These are phyloP conservation scores for Ictidomys tridecemlineatus DNA, from an alignment of 2,113 vertebrate species.

Conservation along the genomic window DNA sequence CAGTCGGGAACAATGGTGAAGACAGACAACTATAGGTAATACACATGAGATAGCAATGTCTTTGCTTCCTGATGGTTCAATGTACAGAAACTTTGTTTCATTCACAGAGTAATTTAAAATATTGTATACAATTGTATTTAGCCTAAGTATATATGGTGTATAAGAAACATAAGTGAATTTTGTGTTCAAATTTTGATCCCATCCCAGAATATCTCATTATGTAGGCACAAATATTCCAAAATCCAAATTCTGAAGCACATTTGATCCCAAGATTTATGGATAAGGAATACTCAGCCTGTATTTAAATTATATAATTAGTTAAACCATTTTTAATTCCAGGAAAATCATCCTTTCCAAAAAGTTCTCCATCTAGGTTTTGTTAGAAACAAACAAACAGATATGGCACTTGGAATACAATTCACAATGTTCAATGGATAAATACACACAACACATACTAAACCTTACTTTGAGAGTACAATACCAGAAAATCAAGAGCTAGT, in stretches of 20 bases:
- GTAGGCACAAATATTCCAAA: not conserved
- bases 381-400: not conserved
- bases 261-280: not conserved
- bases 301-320: not conserved
- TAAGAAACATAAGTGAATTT: not conserved
- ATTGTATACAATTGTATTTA: not conserved
- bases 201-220: not conserved
- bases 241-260: not conserved
- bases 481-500: not conserved
- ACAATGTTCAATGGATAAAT: not conserved
- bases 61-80: not conserved
- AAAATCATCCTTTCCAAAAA: not conserved
- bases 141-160: no score
- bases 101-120: not conserved
- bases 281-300: not conserved
- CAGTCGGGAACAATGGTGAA: not conserved
- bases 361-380: not conserved
- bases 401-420: not conserved
- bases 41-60: not conserved
- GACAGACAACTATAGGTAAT: no score
- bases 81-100: not conserved
- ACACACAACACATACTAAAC: not conserved
- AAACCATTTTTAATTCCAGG: not conserved
- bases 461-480: not conserved
- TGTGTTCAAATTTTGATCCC: no score